Conservation (phyloP, 2,113 vertebrate species). For the Microcebus griseorufus region DNA sequence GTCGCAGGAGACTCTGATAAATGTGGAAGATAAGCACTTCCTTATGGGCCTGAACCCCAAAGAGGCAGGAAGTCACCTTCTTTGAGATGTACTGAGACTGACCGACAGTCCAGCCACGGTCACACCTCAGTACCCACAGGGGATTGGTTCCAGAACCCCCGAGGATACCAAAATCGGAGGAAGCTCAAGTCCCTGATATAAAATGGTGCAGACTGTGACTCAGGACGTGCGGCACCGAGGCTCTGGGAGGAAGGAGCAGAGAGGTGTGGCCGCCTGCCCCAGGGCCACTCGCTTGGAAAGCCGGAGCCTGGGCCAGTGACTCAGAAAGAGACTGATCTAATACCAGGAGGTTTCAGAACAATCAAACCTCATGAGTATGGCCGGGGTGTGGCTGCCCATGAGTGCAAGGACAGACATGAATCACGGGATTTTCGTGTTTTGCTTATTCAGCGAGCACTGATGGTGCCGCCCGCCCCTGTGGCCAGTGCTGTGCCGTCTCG, state of each 20-base stretch:
- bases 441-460: not conserved
- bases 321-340: not conserved
- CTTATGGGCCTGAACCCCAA: not conserved
- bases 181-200: not conserved
- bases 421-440: accelerated
- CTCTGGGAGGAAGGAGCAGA: not conserved
- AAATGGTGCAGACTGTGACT: not conserved
- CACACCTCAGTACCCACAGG: not conserved
- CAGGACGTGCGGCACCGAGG: not conserved
- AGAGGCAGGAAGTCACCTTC: not conserved
- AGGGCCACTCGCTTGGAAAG: not conserved
- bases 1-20: not conserved
- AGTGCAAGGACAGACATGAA: not conserved
- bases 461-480: too few relatives aligned
- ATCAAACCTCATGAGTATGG: too few relatives aligned
- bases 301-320: not conserved
- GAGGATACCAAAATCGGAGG: not conserved
- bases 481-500: too few relatives aligned
- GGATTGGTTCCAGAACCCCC: not conserved
- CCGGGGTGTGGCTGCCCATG: not conserved
- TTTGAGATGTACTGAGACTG: not conserved
- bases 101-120: not conserved
- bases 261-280: not conserved
- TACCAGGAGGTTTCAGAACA: not conserved
- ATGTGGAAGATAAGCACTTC: not conserved